Base-by-base conservation (phyloP, 2,113 vertebrate species). In the Cisticola juncidis region DNA sequence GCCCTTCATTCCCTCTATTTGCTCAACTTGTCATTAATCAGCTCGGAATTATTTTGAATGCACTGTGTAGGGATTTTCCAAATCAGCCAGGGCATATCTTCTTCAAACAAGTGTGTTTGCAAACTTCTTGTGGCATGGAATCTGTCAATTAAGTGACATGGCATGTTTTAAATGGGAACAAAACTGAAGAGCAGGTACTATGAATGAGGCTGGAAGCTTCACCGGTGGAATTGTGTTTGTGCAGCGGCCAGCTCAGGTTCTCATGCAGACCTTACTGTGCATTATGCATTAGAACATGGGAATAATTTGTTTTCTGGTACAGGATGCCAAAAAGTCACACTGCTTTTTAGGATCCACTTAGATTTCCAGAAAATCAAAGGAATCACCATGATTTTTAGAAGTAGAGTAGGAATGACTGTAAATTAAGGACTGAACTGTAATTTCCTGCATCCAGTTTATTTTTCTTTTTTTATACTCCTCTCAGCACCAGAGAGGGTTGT, bases 51-150 rank as follows among this genome's bases (percentile, higher is more conserved):
- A 91, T 89, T 96, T 91, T 74, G 72, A 92, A 90, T 23, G 62
- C 72, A 54, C 51, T 88, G 62, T 42, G 45, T 26, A 85, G 58
- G 92, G 88, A 74, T 90, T 96, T 92, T 93, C 77, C 69, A 93
- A 71, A 86, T 71, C 80, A 84, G 69, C 61, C 83, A 64, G 88
- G 92, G 82, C 14, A 4, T 92, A 92, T 84, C 93, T 93, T 94
- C 86, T 86, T 88, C 88, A 83, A 90, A 90, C 85, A 95, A 96
- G 85, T 35, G 44, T 94, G 72, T 94, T 90, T 94, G 76, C 92
- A 92, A 90, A 93, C 56, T 1, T 14, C 90, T 81, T 90, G 80
- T 93, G 82, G 90, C 88, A 62, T 36, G 23, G 85, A 82, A 71
- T 94, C 28, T 17, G 82, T 90, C 88, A 93, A 64, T 92, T 71